Base-by-base conservation (phyloP, 2,797 vertebrate genomes). In the Xiphophorus birchmanni region DNA sequence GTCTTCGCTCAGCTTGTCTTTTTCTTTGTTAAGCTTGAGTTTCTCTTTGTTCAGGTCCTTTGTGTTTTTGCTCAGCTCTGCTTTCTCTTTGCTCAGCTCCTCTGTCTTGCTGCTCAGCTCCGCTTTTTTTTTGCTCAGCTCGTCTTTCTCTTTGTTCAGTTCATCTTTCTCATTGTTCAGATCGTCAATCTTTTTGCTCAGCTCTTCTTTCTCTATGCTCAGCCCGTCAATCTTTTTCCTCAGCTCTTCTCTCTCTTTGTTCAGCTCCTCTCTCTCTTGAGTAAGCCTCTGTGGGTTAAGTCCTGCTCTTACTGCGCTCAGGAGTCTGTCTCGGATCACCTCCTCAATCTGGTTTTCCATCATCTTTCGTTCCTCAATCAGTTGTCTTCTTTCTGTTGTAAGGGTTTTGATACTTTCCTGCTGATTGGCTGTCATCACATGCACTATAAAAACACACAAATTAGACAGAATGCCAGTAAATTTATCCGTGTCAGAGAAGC, bases 361-460 rank as follows among this genome's bases (percentile, higher is more conserved):
- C 32, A 1, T 8, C 26, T 2, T 58, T 5, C 0, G 82, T 44
- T 86, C 44, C 3, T 0, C 0, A 0, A 11, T 35, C 82, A 92
- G 26, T 42, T 42, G 69, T 5, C 84, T 29, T 0, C 76, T 32
- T 29, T 63, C 37, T 58, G 48, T 75, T 0, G 0, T 48, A 8
- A 88, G 47, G 23, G 0, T 3, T 0, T 0, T 29, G 35, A 82
- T 6, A 4, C 47, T 74, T 4, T 7, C 42, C 35, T 2, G 37
- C 74, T 85, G 80, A 1, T 44, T 5, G 0, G 50, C 42, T 47
- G 82, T 75, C 1, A 4, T 1, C 17, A 75, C 0, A 0, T 0
- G 40, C 1, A 82, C 88, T 91, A 9, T 1, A 6, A 74, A 52
- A 0, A 26, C 56, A 11, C 26, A 71, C n/a, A 65, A 23, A 5